These are phyloP conservation scores for Calidris pygmaea DNA, from an alignment of 2,113 vertebrate species.

Conservation along the genomic window DNA sequence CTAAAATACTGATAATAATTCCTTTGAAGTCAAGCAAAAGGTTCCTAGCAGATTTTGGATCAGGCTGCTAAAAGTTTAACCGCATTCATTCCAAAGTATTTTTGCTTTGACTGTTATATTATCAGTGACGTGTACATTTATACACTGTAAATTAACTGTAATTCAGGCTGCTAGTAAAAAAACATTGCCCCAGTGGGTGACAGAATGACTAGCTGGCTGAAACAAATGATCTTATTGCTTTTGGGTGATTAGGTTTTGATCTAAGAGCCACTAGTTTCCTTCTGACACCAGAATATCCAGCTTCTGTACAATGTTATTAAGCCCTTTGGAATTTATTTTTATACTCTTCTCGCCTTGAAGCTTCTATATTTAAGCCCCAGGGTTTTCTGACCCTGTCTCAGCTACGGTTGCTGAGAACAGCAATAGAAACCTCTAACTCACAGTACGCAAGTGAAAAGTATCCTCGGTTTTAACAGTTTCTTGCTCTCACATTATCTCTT, in stretches of 20 bases:
- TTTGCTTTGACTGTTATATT: not conserved
- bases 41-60: constrained; percentile 28
- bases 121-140: not conserved
- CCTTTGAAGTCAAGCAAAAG: constrained; percentile 30
- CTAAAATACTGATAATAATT: not conserved
- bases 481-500: constrained; percentile 5
- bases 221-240: constrained; percentile 36
- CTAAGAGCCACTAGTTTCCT: constrained; percentile 41
- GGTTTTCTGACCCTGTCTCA: constrained; percentile 42
- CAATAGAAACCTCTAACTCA: not conserved
- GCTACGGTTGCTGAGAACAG: not conserved
- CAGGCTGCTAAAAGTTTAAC: not conserved
- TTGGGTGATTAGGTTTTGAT: constrained; percentile 45
- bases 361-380: constrained; percentile 46
- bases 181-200: not conserved
- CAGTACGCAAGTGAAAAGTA: not conserved
- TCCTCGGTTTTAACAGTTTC: constrained; percentile 22
- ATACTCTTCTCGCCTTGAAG: constrained; percentile 38
- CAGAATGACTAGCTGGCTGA: not conserved
- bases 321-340: constrained; percentile 67
- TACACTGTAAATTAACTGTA: not conserved
- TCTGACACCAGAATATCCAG: constrained; percentile 48
- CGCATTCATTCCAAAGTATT: not conserved
- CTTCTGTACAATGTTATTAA: constrained; percentile 51
- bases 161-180: not conserved